Evolutionary conservation across 2,797 vertebrate species (phyloP), one percentile per base, ranked within the genome.

Genomic region (Chromobotia macracanthus): DNA sequence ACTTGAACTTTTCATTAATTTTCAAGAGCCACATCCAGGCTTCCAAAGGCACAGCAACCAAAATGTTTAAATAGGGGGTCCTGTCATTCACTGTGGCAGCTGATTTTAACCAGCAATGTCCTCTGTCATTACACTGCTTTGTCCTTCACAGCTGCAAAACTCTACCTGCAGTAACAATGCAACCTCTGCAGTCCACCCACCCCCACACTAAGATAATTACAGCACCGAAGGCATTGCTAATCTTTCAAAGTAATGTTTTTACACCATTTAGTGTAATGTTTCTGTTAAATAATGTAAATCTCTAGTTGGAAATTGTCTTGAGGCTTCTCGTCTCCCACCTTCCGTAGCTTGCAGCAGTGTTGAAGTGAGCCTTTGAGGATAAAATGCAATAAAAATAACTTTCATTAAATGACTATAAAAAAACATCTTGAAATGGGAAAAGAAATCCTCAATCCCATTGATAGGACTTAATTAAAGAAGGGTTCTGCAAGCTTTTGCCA

Each of bases 1-100:
- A 85, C 84, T 85, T 86, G 80, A 88, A 87, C 82, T 88, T 87
- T 91, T 89, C 90, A 90, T 92, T 88, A 90, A 91, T 69, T 90
- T 92, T 86, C 88, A 87, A 89, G 86, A 87, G 87, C 88, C 89
- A 89, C 90, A 82, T 91, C 23, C 89, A 86, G 89, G 90, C 87
- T 91, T 91, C 87, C 87, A 87, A 85, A 91, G 91, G 89, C 90
- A 83, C 86, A 75, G 85, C 88, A 85, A 84, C 89, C 83, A 84
- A 91, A 91, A 89, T 89, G 86, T 91, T 91, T 92, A 91, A 93
- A 93, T 91, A 92, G 89, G 90, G 81, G 86, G 85, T 88, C 86
- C 91, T 88, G 87, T 92, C 87, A 86, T 58, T 75, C 87, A 87
- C 86, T 87, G 87, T 87, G 90, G 89, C 86, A 86, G 89, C 74